A percentile compares a stretch with the other conserved stretches of the same genome.
Conservation (phyloP, 2,797 vertebrate genomes). For the Pteropus rufus region DNA sequence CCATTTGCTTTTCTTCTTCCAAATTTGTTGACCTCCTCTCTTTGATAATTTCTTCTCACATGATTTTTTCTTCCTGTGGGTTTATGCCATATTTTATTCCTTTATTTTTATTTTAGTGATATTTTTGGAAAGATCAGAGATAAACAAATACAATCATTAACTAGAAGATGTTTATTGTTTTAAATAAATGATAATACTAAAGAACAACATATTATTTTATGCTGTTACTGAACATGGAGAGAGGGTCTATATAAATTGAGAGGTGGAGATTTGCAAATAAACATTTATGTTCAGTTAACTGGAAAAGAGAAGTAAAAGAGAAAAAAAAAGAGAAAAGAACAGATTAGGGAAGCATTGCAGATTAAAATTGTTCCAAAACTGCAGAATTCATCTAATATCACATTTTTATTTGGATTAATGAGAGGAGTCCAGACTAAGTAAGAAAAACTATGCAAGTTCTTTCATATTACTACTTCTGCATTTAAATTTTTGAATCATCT, state of each 20-base stretch:
- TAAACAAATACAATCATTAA: conserved; percentile 29
- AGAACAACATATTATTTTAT: conserved; percentile 33
- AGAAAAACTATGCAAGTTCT: not conserved
- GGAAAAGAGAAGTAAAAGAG: not conserved
- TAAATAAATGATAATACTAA: conserved; percentile 16
- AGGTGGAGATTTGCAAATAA: not conserved
- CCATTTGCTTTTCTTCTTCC: not conserved
- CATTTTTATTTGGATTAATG: not conserved
- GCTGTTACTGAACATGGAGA: not conserved
- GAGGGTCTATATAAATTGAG: not conserved
- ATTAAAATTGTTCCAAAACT: not conserved
- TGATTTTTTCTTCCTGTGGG: not conserved
- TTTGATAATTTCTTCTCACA: not conserved
- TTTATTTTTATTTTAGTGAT: conserved; percentile 23
- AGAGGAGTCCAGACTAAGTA: not conserved
- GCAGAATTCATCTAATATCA: not conserved
- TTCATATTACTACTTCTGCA: not conserved
- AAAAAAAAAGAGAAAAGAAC: not conserved
- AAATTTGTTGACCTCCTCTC: not conserved
- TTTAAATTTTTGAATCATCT: not conserved
- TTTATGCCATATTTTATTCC: not conserved
- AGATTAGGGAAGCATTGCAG: not conserved
- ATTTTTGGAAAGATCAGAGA: not conserved
- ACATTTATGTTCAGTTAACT: not conserved
- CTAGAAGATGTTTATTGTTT: conserved; percentile 2